Evolutionary conservation across 1,140 invertebrate species (phyloP), one percentile per base, ranked within the genome.

Genomic region (Ganaspis sp.): DNA sequence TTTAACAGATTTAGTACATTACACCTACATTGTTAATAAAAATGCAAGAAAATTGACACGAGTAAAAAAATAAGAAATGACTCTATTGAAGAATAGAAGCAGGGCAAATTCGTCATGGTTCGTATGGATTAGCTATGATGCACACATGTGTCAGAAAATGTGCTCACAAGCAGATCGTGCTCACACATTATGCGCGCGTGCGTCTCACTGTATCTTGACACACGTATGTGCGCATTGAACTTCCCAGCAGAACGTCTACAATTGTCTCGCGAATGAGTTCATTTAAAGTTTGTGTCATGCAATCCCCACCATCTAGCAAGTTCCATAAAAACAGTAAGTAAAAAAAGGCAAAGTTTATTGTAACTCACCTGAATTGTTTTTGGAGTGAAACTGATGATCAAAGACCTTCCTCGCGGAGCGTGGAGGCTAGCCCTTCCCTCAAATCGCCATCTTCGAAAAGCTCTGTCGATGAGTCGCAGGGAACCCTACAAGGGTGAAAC

Each of bases 191-290:
- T 79, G 78, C 70, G 77, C 81, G 79, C 81, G 80, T 80, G 80
- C 77, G 70, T 81, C 69, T 77, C 23, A 77, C 80, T 83, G 75
- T 76, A 74, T 53, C 78, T 73, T 81, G 82, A 80, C 80, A 88
- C 81, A 86, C 83, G 85, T 87, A 81, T 87, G 88, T 90, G 86
- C 86, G 89, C 89, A 90, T 90, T 90, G 89, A 90, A 90, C 88
- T 90, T 90, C 85, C 89, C 29, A 34, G 29, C 29, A 34, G 29
- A 37, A 79, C 77, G 77, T 76, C 76, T 17, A 64, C 11, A 64
- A 74, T 76, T 75, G 69, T 74, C 74, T 78, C 58, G 23, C 23
- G 58, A 64, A 17, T 64, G 23, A n/a, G 75, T 26, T 81, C 76
- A 70, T 78, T 40, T 70, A 17, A 54, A 37, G 49, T 29, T 34